A percentile compares a stretch with the other conserved stretches of the same genome.
These are phyloP conservation scores for Chloromyia formosa DNA, from an alignment of 2,888 invertebrate species.

Conservation along the genomic window DNA sequence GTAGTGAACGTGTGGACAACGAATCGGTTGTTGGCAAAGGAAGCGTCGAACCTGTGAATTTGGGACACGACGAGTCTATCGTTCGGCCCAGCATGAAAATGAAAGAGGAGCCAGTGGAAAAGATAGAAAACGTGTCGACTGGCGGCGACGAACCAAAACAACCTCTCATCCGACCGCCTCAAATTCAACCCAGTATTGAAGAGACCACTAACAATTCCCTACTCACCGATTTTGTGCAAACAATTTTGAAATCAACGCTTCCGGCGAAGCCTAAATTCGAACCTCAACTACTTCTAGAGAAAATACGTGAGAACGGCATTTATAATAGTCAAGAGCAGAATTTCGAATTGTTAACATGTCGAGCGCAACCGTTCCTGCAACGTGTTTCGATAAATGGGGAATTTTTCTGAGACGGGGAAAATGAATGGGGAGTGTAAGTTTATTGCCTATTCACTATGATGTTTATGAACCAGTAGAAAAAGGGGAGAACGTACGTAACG, in stretches of 20 bases:
- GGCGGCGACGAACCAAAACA: conserved; percentile 8
- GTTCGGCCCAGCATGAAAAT: conserved; percentile 3
- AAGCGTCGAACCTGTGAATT: conserved; percentile 43
- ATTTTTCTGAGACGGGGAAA: conserved; percentile 63
- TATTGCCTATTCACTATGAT: neutral
- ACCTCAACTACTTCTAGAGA: conserved; percentile 76
- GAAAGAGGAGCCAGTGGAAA: conserved; percentile 23
- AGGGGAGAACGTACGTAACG: neutral
- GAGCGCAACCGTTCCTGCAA: conserved; percentile 82
- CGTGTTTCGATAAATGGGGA: conserved; percentile 82
- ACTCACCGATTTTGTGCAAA: conserved; percentile 69
- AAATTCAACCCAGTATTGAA: neutral
- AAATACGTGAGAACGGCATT: conserved; percentile 71
- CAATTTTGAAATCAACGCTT: conserved; percentile 67
- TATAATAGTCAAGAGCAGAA: conserved; percentile 70
- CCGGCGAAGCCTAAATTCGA: conserved; percentile 70
- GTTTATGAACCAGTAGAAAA: neutral
- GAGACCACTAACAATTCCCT: conserved; percentile 57
- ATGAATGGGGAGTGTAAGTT: too few relatives aligned
- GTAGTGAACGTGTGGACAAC: neutral
- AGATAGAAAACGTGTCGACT: conserved; percentile 51
- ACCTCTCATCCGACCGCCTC: neutral
- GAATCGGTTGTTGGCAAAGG: conserved; percentile 41
- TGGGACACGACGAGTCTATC: neutral
- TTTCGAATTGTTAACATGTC: conserved; percentile 78